These are phyloP conservation scores for Arrhopalites spinosus DNA, from an alignment of 2,888 invertebrate species.

Conservation along the genomic window DNA sequence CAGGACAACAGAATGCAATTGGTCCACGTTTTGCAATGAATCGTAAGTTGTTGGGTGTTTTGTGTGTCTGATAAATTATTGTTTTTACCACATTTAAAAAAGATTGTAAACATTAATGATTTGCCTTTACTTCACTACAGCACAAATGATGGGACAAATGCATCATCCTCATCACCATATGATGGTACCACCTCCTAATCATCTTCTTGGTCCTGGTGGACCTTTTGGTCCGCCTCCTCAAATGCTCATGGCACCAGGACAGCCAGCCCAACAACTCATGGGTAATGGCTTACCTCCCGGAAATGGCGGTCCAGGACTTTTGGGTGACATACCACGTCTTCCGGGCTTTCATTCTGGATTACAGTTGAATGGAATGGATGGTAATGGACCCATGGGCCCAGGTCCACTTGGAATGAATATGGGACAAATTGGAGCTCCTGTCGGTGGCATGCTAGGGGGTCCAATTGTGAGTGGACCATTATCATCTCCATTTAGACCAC, in stretches of 20 bases:
- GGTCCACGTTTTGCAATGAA: conserved; percentile 51
- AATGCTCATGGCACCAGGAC: not conserved
- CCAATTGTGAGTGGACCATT: not conserved
- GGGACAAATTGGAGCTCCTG: not conserved
- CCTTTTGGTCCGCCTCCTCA: conserved; percentile 23
- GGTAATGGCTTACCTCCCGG: conserved; percentile 11
- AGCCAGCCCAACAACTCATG: not conserved
- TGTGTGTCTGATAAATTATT: too few relatives aligned
- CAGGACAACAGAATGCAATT: conserved; percentile 15
- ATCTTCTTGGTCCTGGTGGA: conserved; percentile 30
- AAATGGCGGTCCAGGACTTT: conserved; percentile 38
- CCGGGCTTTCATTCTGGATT: not conserved
- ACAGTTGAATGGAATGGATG: conserved; percentile 11
- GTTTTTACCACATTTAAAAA: not conserved
- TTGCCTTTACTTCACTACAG: too few relatives aligned
- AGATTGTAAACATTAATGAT: not conserved
- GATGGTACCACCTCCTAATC: conserved; percentile 53
- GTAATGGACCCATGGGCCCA: not conserved
- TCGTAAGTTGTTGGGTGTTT: conserved; percentile 47
- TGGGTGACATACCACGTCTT: conserved; percentile 52
- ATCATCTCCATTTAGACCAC: not conserved
- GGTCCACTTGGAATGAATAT: not conserved
- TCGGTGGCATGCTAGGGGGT: not conserved
- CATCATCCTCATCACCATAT: conserved; percentile 8
- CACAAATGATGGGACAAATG: conserved; percentile 16